These are phyloP conservation scores for Leptinotarsa juncta DNA, from an alignment of 2,888 invertebrate species.

Conservation along the genomic window DNA sequence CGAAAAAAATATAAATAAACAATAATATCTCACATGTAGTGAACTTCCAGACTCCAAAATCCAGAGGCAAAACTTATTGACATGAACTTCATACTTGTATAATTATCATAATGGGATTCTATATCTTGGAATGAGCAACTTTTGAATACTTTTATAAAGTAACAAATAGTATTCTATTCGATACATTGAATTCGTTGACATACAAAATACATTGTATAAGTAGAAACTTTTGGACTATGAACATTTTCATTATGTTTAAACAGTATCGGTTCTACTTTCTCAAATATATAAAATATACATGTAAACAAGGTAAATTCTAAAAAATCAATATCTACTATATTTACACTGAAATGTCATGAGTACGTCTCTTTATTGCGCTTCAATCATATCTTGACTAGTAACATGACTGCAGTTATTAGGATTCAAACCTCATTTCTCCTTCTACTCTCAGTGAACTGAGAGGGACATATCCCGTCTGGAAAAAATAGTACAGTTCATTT, in stretches of 20 bases:
- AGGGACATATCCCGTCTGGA: constrained; percentile 82
- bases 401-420: constrained; percentile 33
- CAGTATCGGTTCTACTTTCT: constrained; percentile 19
- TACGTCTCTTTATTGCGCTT: constrained; percentile 44
- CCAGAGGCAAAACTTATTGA: background rate
- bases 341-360: constrained; percentile 35
- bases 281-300: constrained; percentile 38
- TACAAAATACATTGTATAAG: constrained; percentile 18
- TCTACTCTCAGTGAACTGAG: constrained; percentile 75
- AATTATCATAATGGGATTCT: background rate
- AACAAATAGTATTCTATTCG: constrained; percentile 29
- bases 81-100: constrained; percentile 1
- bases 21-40: background rate
- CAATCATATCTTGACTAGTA: constrained; percentile 39
- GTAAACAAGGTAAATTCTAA: constrained; percentile 42
- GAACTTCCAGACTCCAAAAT: background rate
- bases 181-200: constrained; percentile 27
- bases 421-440: constrained; percentile 56
- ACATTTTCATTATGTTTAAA: constrained; percentile 3
- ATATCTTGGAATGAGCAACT: constrained; percentile 33
- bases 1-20: background rate
- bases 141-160: constrained; percentile 23
- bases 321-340: constrained; percentile 41
- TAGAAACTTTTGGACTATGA: constrained; percentile 19
- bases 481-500: background rate